phyloP scores from a whole-genome alignment of 64 coral and sea anemone species.

The Acropora yongei region DNA sequence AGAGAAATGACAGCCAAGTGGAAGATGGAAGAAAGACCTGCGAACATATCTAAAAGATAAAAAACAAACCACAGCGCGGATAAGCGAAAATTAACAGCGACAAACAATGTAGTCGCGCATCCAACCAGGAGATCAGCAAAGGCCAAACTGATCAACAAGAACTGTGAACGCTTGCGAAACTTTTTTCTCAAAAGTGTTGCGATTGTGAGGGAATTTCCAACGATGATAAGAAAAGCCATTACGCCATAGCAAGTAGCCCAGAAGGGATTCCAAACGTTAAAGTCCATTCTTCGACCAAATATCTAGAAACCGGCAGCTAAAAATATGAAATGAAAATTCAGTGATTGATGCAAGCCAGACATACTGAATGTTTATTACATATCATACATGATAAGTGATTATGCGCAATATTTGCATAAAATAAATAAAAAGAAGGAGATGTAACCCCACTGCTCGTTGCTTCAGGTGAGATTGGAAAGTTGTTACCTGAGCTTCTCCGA shows the following conservation, averaged over 20 bases:
- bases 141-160: constrained; percentile 38
- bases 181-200: constrained; percentile 27
- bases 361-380: too few species aligned
- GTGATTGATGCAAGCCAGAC: too few species aligned
- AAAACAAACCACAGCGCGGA: neutral
- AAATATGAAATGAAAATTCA: too few species aligned
- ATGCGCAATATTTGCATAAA: too few species aligned
- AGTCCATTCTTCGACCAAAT: neutral
- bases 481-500: too few species aligned
- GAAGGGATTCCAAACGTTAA: neutral
- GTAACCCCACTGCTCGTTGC: too few species aligned
- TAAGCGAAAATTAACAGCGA: neutral
- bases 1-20: constrained; percentile 35
- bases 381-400: too few species aligned
- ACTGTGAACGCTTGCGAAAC: neutral
- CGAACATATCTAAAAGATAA: neutral
- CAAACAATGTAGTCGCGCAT: constrained; percentile 14
- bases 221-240: neutral
- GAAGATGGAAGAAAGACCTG: constrained; percentile 40
- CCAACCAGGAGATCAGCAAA: constrained; percentile 53
- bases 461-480: too few species aligned
- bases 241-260: neutral
- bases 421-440: too few species aligned
- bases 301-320: neutral
- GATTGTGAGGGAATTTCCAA: constrained; percentile 12